These are phyloP conservation scores for Cynopterus brachyotis DNA, from an alignment of 2,113 vertebrate genomes.

Conservation along the genomic window DNA sequence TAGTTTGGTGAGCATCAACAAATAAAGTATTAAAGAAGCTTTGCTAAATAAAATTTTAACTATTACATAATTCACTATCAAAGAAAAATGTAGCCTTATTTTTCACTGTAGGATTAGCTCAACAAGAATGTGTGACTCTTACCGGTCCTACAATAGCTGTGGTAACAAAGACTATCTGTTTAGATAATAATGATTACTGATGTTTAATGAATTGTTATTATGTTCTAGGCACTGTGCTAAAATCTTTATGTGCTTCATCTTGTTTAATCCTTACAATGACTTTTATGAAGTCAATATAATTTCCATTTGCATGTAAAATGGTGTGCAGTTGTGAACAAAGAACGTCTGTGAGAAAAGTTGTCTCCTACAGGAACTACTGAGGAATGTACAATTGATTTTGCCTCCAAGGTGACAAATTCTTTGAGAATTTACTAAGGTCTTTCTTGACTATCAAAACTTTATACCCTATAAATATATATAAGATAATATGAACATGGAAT, in stretches of 20 bases:
- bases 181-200: neutral
- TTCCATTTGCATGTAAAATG: neutral
- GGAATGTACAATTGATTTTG: neutral
- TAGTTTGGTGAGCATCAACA: neutral
- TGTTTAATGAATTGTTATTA: neutral
- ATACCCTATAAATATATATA: neutral
- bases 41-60: slow-evolving; percentile 15
- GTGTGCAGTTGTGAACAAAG: neutral
- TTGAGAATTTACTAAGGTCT: neutral
- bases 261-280: neutral
- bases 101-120: neutral
- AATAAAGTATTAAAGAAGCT: neutral
- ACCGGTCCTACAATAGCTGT: neutral
- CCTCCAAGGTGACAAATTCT: neutral
- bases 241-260: neutral
- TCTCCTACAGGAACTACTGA: neutral
- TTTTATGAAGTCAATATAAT: neutral
- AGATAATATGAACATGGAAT: neutral
- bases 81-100: neutral
- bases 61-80: neutral
- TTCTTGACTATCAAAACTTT: neutral
- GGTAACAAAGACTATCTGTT: neutral
- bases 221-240: neutral
- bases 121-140: neutral
- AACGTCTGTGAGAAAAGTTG: neutral